Base-by-base conservation (phyloP, 2,113 vertebrate genomes). In the Ailuropoda melanoleuca region DNA sequence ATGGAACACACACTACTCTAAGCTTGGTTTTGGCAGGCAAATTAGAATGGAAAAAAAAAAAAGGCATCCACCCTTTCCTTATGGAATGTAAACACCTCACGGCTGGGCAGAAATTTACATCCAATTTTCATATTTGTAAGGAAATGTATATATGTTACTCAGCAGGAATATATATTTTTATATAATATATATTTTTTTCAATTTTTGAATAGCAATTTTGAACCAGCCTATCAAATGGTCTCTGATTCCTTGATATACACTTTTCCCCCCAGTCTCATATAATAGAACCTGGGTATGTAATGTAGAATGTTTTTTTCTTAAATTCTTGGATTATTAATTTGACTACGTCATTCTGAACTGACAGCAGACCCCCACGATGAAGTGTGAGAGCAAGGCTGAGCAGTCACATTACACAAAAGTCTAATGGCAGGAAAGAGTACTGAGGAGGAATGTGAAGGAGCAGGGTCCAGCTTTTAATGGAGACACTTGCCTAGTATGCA, bases 81-180 rank as follows among this genome's bases (percentile, higher is more conserved):
- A 88, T 60, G 77, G 43, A 94, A 93, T 70, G 15, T 94, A 92
- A 96, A 96, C 53, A 97, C 37, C 95, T 97, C 82, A 86, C 56
- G 95, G 74, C 29, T 77, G 66, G 89, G 58, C 48, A 90, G 75
- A 96, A 95, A 90, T 88, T 87, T 88, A 84, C 23, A 95, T 75
- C 7, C 83, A 29, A 95, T 46, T 97, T 53, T 60, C 50, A 75
- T 58, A 75, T 89, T 62, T 95, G 15, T 58, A 90, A 87, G 37
- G 81, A 92, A 93, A 92, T 39, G 6, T 66, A 87, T 97, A 37
- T 93, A 85, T 62, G 31, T 75, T 93, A 78, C 13, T 93, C 56
- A 89, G 78, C 56, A 90, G 23, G 90, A 46, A 90, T 60, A 48
- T 21, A 39, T 10, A 43, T 58, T 34, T n/a, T 58, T 21, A 74